Conservation (phyloP, 2,113 vertebrate species). For the Typhlomys cinereus region DNA sequence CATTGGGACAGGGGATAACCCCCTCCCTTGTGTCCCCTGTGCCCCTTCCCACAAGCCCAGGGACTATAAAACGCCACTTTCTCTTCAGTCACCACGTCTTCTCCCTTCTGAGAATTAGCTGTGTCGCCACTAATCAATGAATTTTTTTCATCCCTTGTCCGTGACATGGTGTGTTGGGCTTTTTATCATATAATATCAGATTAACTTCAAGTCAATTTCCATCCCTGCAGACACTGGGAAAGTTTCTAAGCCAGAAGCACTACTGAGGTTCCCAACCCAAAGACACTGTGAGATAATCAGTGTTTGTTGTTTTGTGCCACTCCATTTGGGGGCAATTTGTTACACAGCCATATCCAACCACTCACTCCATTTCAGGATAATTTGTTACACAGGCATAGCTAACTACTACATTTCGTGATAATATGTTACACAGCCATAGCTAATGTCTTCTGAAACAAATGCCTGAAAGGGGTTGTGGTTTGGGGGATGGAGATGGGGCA, state of each 20-base stretch:
- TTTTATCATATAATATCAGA: no score
- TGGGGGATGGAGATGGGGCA: background rate
- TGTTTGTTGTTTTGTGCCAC: background rate
- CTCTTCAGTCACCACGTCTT: no score
- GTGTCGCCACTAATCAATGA: no score
- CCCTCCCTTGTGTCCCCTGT: no score
- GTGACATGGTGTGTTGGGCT: no score
- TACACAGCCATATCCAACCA: background rate
- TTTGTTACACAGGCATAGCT: background rate
- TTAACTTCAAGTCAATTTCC: background rate
- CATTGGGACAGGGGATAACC: no score
- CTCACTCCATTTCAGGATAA: background rate
- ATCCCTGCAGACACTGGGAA: background rate
- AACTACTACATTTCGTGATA: background rate
- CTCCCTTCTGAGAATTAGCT: no score
- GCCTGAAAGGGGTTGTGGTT: background rate
- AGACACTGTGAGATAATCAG: background rate
- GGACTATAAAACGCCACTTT: no score
- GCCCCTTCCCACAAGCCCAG: no score
- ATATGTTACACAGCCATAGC: background rate
- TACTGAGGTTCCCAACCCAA: background rate
- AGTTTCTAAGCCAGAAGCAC: background rate
- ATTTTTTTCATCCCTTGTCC: no score
- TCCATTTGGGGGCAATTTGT: background rate
- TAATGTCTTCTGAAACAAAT: background rate